These are phyloP conservation scores for Linnaemya vulpina DNA, from an alignment of 2,888 invertebrate genomes.

Conservation along the genomic window DNA sequence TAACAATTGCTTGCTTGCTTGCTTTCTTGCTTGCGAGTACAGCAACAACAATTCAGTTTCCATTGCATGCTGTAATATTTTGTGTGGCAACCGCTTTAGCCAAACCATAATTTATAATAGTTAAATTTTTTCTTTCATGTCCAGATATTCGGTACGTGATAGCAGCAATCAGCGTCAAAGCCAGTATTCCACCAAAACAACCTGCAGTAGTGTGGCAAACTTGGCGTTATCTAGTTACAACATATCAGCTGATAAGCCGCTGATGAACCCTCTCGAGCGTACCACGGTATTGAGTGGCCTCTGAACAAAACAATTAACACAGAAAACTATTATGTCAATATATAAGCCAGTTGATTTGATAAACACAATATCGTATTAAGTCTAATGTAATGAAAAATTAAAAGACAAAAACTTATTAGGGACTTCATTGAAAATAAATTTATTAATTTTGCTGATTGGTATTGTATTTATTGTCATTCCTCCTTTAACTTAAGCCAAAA, in stretches of 20 bases:
- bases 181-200: constrained; percentile 82
- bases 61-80: constrained; percentile 25
- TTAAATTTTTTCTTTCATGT: neutral
- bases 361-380: neutral
- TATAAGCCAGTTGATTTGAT: neutral
- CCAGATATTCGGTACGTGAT: constrained; percentile 79
- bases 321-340: neutral
- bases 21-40: too few species aligned
- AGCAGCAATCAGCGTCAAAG: constrained; percentile 81
- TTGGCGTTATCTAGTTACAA: constrained; percentile 57
- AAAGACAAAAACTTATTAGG: neutral
- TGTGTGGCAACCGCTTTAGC: neutral
- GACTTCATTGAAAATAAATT: neutral
- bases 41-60: neutral
- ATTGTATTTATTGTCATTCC: neutral
- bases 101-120: neutral
- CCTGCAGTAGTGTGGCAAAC: constrained; percentile 80
- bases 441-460: neutral
- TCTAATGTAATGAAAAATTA: neutral
- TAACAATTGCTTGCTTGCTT: too few species aligned
- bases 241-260: constrained; percentile 76
- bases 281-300: constrained; percentile 73
- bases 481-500: neutral
- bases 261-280: constrained; percentile 74
- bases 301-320: constrained; percentile 21